These are phyloP conservation scores for Osmerus mordax DNA, from an alignment of 2,113 vertebrate genomes.

Conservation along the genomic window DNA sequence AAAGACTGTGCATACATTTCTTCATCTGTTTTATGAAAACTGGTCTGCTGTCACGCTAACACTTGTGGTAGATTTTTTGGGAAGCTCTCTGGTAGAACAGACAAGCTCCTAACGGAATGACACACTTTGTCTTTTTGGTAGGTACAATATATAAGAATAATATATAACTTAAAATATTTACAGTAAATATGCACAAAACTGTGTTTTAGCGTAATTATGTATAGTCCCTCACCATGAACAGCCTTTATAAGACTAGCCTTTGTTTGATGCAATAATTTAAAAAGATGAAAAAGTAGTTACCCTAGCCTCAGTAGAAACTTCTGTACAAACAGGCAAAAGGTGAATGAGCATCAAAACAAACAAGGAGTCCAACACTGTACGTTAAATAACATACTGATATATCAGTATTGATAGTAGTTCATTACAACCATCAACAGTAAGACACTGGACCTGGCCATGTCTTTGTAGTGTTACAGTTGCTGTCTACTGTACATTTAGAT, in stretches of 20 bases:
- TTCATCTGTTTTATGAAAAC: slow-evolving; percentile 38
- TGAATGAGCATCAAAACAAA: slow-evolving; percentile 53
- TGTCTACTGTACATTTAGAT: slow-evolving; percentile 22
- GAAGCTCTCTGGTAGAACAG: slow-evolving; percentile 50
- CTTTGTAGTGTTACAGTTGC: not conserved
- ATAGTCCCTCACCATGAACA: slow-evolving; percentile 44
- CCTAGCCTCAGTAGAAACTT: slow-evolving; percentile 67
- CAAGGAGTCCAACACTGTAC: slow-evolving; percentile 7
- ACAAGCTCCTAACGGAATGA: slow-evolving; percentile 38
- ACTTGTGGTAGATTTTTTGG: slow-evolving; percentile 50
- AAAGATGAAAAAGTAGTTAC: slow-evolving; percentile 74
- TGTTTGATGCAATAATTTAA: slow-evolving; percentile 52
- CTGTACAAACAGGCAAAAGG: slow-evolving; percentile 68
- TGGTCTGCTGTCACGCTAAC: slow-evolving; percentile 22
- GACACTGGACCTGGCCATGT: slow-evolving; percentile 7
- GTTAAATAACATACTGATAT: slow-evolving; percentile 27
- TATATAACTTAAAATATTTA: slow-evolving; percentile 56
- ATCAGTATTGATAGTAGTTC: slow-evolving; percentile 26
- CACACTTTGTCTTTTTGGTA: slow-evolving; percentile 45
- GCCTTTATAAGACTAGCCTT: slow-evolving; percentile 45
- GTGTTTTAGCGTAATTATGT: slow-evolving; percentile 51
- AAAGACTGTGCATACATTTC: slow-evolving; percentile 36
- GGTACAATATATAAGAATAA: slow-evolving; percentile 41
- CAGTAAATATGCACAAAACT: slow-evolving; percentile 43
- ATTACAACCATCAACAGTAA: slow-evolving; percentile 31